Evolutionary conservation across 2,797 vertebrate species (phyloP).

Genomic region (Anolis apletophallus): DNA sequence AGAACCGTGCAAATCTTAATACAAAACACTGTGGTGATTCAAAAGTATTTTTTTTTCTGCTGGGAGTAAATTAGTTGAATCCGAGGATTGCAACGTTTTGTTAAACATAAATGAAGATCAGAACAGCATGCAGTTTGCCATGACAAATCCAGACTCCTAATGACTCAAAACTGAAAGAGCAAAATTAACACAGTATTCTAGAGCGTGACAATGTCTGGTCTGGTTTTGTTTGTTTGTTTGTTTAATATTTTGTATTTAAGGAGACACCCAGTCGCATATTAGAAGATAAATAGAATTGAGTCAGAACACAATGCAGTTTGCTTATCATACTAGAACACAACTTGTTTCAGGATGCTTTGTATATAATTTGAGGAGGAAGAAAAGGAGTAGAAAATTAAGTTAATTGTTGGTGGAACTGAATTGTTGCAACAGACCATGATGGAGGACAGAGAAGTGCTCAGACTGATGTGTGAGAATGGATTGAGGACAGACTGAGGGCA

Average conservation of each 20-base stretch:
- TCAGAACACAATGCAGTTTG: conserved; percentile 26
- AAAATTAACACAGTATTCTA: conserved; percentile 42
- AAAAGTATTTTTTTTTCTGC: conserved; percentile 41
- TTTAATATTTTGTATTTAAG: background rate
- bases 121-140: conserved; percentile 58
- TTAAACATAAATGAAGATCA: conserved; percentile 60
- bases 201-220: conserved; percentile 10
- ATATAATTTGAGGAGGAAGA: background rate
- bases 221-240: conserved; percentile 36
- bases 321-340: conserved; percentile 2
- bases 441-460: conserved; percentile 12
- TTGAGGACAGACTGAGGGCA: background rate
- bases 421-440: conserved; percentile 35
- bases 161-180: conserved; percentile 38
- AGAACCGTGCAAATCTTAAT: conserved; percentile 15
- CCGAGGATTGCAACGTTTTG: conserved; percentile 51
- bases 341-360: conserved; percentile 9
- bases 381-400: background rate
- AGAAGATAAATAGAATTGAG: conserved; percentile 31
- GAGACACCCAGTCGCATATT: conserved; percentile 41
- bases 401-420: conserved; percentile 18
- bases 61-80: conserved; percentile 24
- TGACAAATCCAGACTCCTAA: conserved; percentile 49
- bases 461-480: background rate
- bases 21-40: background rate